A percentile compares a stretch with the other conserved stretches of the same genome.
phyloP scores from a whole-genome alignment of 2,888 invertebrate genomes.

The Drosophila dives region DNA sequence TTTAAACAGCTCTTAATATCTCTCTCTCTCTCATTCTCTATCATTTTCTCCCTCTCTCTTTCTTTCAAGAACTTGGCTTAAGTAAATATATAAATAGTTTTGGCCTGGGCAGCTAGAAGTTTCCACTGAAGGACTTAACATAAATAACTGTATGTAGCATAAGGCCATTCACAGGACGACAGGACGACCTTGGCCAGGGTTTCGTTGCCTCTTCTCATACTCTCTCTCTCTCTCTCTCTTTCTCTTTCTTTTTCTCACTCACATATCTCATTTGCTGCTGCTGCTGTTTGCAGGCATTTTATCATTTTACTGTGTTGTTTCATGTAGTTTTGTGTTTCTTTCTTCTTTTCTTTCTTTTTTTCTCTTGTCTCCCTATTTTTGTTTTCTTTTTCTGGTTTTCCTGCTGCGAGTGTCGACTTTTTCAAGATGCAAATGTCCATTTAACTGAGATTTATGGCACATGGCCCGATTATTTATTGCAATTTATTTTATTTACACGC shows the following conservation, averaged over 20 bases:
- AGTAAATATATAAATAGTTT: neutral
- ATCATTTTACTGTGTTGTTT: constrained; percentile 64
- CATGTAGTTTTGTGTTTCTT: constrained; percentile 49
- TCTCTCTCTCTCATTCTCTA: neutral
- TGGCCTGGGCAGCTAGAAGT: neutral
- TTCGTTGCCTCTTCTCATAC: neutral
- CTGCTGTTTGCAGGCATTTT: constrained; percentile 56
- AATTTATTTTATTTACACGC: constrained; percentile 82
- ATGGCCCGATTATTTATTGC: constrained; percentile 79
- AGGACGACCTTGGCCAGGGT: constrained; percentile 53
- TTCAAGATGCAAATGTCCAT: constrained; percentile 82
- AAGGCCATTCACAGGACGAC: constrained; percentile 21
- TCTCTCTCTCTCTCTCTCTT: neutral
- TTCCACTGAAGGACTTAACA: constrained; percentile 15
- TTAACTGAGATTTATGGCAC: constrained; percentile 80
- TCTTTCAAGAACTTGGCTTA: neutral
- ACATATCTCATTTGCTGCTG: constrained; percentile 11
- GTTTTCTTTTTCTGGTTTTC: constrained; percentile 8
- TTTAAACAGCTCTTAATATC: neutral
- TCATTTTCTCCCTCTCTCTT: neutral
- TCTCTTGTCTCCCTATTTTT: neutral
- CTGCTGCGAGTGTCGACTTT: constrained; percentile 63
- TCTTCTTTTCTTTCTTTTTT: constrained; percentile 1
- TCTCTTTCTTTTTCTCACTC: constrained; percentile 3
- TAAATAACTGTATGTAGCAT: constrained; percentile 22